A percentile compares a stretch with the other conserved stretches of the same genome.
These are phyloP conservation scores for Andrena chrysosceles DNA, from an alignment of 2,888 invertebrate species.

Conservation along the genomic window DNA sequence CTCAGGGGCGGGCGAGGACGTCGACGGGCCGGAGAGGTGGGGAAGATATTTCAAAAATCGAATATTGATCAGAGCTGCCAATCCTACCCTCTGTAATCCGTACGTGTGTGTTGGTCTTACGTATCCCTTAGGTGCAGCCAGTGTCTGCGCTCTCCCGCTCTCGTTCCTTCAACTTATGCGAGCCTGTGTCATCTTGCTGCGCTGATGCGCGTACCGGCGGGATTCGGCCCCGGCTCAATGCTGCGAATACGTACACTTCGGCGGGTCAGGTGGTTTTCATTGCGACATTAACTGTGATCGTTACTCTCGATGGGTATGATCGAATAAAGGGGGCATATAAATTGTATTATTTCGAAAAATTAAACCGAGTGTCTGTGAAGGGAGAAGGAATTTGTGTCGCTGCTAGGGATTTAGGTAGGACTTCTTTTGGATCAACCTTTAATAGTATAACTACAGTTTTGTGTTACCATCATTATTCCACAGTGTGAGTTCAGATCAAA, in stretches of 20 bases:
- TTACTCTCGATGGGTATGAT: not conserved
- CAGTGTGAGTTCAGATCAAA: too few species aligned
- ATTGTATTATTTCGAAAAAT: not conserved
- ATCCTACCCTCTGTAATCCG: constrained; percentile 83
- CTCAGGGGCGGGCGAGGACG: constrained; percentile 72
- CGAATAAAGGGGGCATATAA: not conserved
- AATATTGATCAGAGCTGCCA: constrained; percentile 84
- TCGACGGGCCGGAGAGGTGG: constrained; percentile 64
- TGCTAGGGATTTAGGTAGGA: not conserved
- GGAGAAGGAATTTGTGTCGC: not conserved
- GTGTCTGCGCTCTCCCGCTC: constrained; percentile 65
- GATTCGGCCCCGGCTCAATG: constrained; percentile 8
- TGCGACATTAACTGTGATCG: constrained; percentile 14
- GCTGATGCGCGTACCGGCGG: not conserved
- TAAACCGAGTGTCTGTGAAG: not conserved
- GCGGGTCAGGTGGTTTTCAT: constrained; percentile 13
- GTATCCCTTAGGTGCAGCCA: constrained; percentile 74
- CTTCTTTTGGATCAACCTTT: not conserved
- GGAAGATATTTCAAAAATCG: constrained; percentile 84
- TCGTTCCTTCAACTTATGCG: constrained; percentile 63
- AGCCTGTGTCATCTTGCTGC: constrained; percentile 51
- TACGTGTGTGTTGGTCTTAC: constrained; percentile 76
- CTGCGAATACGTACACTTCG: not conserved
- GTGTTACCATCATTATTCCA: too few species aligned
- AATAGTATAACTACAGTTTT: too few species aligned